Evolutionary conservation across 2,888 invertebrate genomes (phyloP), one percentile per base, ranked within the genome.

Genomic region (Calephelis perditalis): DNA sequence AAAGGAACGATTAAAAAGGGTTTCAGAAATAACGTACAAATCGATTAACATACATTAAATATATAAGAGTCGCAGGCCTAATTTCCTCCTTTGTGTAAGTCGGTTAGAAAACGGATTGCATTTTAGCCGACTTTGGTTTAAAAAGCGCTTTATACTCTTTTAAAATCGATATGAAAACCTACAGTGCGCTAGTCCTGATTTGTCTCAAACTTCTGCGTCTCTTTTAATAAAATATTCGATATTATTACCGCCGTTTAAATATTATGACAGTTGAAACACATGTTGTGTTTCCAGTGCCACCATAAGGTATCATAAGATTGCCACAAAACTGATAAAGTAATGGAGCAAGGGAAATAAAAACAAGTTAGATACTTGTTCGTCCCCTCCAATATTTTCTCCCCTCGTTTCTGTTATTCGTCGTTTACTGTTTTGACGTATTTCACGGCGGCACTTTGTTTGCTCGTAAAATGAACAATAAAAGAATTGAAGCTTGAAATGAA

Each of bases 361-460:
- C 52, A 35, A 52, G 52, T 52, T 52, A 52, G 52, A 26, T 52
- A 52, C 52, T 52, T 49, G 26, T 52, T 35, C 26, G 52, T 26
- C 52, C 52, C 52, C 52, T 35, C 52, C 52, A 52, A 52, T 52
- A 52, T 52, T 52, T 52, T 52, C 15, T 52, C 52, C 52, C 26
- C 52, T 49, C 47, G 47, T 52, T 52, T 52, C 35, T 52, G 52
- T 52, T 52, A 52, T 52, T 52, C 35, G 52, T 52, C 52, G 35
- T 52, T 52, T 52, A 52, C 52, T 52, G 52, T 52, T 52, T 52
- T 52, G 35, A 11, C 52, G 35, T 52, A 52, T 52, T 49, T 49
- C 49, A 49, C 26, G 49, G 35, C 49, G 49, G 15, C 49, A 49
- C 49, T 49, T 49, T 49, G 49, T 26, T 52, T 52, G 15, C 49